phyloP scores from a whole-genome alignment of 2,888 invertebrate genomes.

The Limnephilus lunatus region DNA sequence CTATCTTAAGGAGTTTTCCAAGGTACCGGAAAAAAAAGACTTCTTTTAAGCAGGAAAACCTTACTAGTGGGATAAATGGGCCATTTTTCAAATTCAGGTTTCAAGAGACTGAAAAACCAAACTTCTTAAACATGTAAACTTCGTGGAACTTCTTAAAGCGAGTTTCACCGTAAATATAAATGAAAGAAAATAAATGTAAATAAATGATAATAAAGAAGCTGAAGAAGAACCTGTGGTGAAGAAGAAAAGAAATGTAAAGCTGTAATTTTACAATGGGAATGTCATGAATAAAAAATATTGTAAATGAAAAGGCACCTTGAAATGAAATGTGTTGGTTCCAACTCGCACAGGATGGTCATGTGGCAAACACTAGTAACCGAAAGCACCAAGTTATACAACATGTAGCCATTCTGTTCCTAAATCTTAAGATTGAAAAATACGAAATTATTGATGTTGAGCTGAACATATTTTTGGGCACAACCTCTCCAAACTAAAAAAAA shows the following conservation, averaged over 20 bases:
- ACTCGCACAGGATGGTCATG: conserved; percentile 48
- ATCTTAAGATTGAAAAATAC: neutral
- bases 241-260: neutral
- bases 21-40: no score
- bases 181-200: neutral
- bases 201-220: neutral
- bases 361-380: conserved; percentile 48
- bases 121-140: no score
- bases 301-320: conserved; percentile 31
- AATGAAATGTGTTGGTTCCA: conserved; percentile 42
- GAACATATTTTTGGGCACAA: no score
- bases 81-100: no score
- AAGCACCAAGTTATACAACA: conserved; percentile 16
- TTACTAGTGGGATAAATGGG: no score
- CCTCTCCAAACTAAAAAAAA: no score
- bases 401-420: neutral
- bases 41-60: no score
- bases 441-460: no score
- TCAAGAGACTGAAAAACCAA: no score
- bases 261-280: neutral
- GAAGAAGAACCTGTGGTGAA: neutral
- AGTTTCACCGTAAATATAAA: no score
- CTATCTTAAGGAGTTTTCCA: no score
- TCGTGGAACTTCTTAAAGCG: no score
- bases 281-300: conserved; percentile 8